Conservation (phyloP, 2,888 invertebrate species). For the Neoascia interrupta region DNA sequence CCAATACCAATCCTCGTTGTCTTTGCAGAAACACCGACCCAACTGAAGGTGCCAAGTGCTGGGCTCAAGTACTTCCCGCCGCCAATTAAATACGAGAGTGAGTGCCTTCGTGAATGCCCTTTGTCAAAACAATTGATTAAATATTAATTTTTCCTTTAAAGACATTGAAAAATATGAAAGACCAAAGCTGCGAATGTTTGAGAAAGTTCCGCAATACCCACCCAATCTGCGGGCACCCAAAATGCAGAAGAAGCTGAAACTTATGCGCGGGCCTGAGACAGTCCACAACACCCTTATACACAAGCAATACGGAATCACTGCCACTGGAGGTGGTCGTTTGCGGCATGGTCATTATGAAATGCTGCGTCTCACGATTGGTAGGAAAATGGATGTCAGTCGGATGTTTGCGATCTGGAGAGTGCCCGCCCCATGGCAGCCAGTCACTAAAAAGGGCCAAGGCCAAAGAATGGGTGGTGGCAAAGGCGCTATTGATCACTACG, state of each 20-base stretch:
- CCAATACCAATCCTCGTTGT: background rate
- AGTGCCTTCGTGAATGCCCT: constrained; percentile 71
- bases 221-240: constrained; percentile 86
- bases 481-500: constrained; percentile 96
- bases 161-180: constrained; percentile 88
- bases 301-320: constrained; percentile 95
- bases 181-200: constrained; percentile 85
- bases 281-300: constrained; percentile 92
- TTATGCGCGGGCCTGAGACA: constrained; percentile 94
- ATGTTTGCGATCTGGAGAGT: constrained; percentile 98
- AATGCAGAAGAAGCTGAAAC: constrained; percentile 90
- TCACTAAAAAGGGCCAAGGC: constrained; percentile 94
- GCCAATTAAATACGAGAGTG: constrained; percentile 86
- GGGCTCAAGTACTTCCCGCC: constrained; percentile 87
- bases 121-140: background rate
- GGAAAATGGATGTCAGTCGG: constrained; percentile 87
- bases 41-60: constrained; percentile 72
- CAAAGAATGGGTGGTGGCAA: constrained; percentile 98
- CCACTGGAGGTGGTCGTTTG: constrained; percentile 90
- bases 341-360: constrained; percentile 92
- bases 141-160: constrained; percentile 74
- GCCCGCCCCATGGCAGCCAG: constrained; percentile 96
- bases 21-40: constrained; percentile 24
- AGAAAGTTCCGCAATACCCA: constrained; percentile 87
- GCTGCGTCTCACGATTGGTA: constrained; percentile 87